Base-by-base conservation (phyloP, 2,113 vertebrate species). In the Bagarius yarrelli region DNA sequence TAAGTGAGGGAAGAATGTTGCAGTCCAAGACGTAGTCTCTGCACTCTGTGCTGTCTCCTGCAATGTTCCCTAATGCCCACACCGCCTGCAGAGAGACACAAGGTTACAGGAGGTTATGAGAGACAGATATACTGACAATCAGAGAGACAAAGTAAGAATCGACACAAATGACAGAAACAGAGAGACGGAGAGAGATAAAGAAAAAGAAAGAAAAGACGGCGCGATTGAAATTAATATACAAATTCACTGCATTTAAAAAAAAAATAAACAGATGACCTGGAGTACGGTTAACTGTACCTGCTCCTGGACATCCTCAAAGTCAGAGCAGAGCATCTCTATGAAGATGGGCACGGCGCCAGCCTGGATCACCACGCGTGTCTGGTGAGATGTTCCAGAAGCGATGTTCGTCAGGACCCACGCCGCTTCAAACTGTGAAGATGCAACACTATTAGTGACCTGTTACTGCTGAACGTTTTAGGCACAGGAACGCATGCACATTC, bases 341-440 rank as follows among this genome's bases (percentile, higher is more conserved):
- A 99, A 99, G 90, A 99, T 96, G 76, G 98, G 97, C 52, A 99
- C 97, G 1, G 98, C 98, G 82, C 98, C 98, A 56, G 98, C 96
- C 88, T 98, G 96, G 91, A 99, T 99, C 75, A 99, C 97, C 90
- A 98, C 96, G 44, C 95, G 94, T 6, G 98, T 99, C 91, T 99
- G 98, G 90, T 96, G 94, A 75, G 97, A 99, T 69, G 97, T 99
- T 74, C 98, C 98, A 27, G 98, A 99, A 64, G 98, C 98, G 85
- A 99, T 99, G 92, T 99, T 99, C 79, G 98, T 99, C 91, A 99
- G 89, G 69, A 98, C 98, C 98, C 98, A 99, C 0, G 98, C 97
- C 80, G 98, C 97, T 90, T 99, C 98, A 89, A 99, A 99, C 98
- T 99, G 83, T 61, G 52, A 81, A 79, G 79, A n/a, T 81, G 86